Conservation (phyloP, 2,888 invertebrate species). For the Eristalis intricaria region DNA sequence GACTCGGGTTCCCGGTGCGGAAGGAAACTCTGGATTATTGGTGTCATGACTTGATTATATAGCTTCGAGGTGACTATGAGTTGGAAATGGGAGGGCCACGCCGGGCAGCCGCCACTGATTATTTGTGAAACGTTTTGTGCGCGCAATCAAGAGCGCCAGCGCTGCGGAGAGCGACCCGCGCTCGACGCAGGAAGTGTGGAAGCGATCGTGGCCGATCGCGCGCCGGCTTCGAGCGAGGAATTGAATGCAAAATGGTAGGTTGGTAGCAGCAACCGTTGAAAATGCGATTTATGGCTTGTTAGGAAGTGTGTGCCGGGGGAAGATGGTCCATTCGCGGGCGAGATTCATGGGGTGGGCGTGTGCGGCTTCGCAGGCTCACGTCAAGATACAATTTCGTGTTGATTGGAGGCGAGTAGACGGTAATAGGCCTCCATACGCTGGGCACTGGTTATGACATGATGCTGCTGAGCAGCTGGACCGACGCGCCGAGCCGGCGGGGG, state of each 20-base stretch:
- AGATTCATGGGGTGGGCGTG: conserved; percentile 34
- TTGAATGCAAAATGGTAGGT: conserved; percentile 47
- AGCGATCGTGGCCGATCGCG: conserved; percentile 26
- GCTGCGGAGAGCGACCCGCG: not conserved
- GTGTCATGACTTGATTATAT: conserved; percentile 72
- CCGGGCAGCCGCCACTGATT: conserved; percentile 46
- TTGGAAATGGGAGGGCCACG: conserved; percentile 51
- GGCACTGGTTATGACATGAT: not conserved
- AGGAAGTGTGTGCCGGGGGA: conserved; percentile 40
- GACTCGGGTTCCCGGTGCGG: conserved; percentile 18
- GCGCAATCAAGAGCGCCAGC: conserved; percentile 59
- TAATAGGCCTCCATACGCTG: conserved; percentile 7
- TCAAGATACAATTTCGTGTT: conserved; percentile 31
- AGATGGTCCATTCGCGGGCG: conserved; percentile 42
- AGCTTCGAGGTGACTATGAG: conserved; percentile 68
- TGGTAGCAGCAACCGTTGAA: conserved; percentile 64
- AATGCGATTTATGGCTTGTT: conserved; percentile 67
- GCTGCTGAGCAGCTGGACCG: not conserved
- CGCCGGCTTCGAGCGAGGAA: conserved; percentile 47
- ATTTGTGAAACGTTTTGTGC: conserved; percentile 55
- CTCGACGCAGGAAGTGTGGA: conserved; percentile 58
- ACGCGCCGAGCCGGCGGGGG: not conserved
- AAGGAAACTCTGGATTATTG: conserved; percentile 63
- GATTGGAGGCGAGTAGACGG: conserved; percentile 39
- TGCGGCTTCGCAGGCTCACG: not conserved